Evolutionary conservation across 2,797 vertebrate species (phyloP), one percentile per base, ranked within the genome.

Genomic region (Leuciscus waleckii): DNA sequence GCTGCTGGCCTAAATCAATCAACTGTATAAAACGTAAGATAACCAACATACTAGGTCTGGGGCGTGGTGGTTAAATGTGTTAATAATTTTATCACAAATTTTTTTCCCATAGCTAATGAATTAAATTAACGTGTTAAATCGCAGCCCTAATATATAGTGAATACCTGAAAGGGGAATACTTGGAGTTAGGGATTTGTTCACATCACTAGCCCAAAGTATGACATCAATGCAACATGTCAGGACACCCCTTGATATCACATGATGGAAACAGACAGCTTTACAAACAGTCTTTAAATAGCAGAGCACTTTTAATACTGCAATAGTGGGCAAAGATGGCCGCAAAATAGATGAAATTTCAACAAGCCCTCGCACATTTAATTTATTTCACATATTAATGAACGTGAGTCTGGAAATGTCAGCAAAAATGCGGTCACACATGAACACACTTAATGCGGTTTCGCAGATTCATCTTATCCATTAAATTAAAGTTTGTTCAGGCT

Each of bases 351-450:
- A 87, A 92, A 94, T 93, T 94, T 93, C 93, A 95, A 95, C 94
- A 95, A 94, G 93, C 94, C 93, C 93, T 94, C 92, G 93, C 92
- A 92, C 94, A 87, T 94, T 94, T 95, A 95, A 95, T 95, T 95
- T 92, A 90, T 92, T 94, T 92, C 94, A 91, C 93, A 94, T 95
- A 94, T 95, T 95, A 95, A 95, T 95, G 93, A 94, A 91, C 90
- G 84, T 80, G 91, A 94, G 93, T 92, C 86, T 89, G 93, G 93
- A 95, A 94, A 95, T 94, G 94, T 95, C 95, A 95, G 94, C 95
- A 95, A 90, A 95, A 95, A 93, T 85, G 90, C 95, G 94, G 92
- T 94, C 93, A 95, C 90, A 95, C 95, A 95, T 95, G 94, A 95
- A 94, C 94, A 93, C 92, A 93, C 93, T 94, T 95, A 95, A 96